Evolutionary conservation across 2,797 vertebrate genomes (phyloP).

Genomic region (Sebastes cheni): DNA sequence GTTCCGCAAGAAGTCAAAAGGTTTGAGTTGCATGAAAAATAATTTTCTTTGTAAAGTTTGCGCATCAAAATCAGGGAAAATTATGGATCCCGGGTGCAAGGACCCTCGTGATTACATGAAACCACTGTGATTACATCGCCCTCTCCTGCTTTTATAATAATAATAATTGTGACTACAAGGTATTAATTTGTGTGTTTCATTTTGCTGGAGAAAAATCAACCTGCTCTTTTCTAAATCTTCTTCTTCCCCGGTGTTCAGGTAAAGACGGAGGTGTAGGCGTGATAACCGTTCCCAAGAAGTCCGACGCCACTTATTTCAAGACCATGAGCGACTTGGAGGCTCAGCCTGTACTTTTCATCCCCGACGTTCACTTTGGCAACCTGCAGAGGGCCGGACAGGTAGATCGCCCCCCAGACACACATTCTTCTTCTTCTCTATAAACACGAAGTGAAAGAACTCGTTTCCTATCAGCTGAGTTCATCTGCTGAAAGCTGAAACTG

Average conservation of each 20-base stretch:
- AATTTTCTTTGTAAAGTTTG: background rate
- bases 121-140: background rate
- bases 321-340: constrained; percentile 92
- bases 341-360: constrained; percentile 97
- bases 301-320: constrained; percentile 94
- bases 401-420: background rate
- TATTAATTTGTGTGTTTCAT: background rate
- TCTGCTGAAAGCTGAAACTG: background rate
- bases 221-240: background rate
- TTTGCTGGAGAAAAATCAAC: background rate
- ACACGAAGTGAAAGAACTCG: background rate
- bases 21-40: constrained; percentile 47
- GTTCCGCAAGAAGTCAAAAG: constrained; percentile 94
- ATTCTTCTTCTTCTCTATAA: background rate
- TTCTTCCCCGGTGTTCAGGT: constrained; percentile 44
- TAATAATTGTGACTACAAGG: background rate
- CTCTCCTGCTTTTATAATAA: background rate
- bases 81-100: background rate
- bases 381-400: constrained; percentile 97
- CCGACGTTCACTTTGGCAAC: constrained; percentile 96
- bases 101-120: background rate
- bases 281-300: constrained; percentile 87
- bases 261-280: constrained; percentile 74
- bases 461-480: background rate
- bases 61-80: background rate